These are phyloP conservation scores for Antechinus stuartii DNA, from an alignment of 2,113 vertebrate genomes.

Conservation along the genomic window DNA sequence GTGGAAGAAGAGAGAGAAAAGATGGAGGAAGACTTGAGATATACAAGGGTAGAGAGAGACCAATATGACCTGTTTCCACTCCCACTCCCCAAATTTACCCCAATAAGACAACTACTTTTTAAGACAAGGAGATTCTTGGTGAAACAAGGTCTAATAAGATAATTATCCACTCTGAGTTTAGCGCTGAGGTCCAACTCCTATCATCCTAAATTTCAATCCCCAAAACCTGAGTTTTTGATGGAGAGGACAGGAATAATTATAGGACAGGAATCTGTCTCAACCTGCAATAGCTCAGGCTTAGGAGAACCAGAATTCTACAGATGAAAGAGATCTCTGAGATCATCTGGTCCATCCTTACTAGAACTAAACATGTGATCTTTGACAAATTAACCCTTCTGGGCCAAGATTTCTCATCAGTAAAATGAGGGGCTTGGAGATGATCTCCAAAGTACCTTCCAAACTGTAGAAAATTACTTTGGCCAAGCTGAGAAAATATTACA, in stretches of 20 bases:
- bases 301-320: not conserved
- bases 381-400: not conserved
- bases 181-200: not conserved
- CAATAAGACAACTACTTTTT: not conserved
- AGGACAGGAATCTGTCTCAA: not conserved
- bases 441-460: not conserved
- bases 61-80: not conserved
- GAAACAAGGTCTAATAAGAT: not conserved
- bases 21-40: not conserved
- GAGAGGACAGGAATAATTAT: not conserved
- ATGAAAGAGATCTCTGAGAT: not conserved
- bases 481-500: not conserved
- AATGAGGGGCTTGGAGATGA: not conserved
- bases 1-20: not conserved
- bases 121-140: not conserved
- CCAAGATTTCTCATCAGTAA: not conserved
- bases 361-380: not conserved
- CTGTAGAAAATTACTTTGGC: not conserved
- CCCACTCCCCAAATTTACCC: not conserved
- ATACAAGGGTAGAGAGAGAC: not conserved
- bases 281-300: not conserved
- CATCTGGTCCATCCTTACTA: not conserved
- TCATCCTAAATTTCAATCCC: not conserved
- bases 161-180: not conserved
- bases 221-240: conserved; percentile 16